A percentile compares a stretch with the other conserved stretches of the same genome.
These are phyloP conservation scores for Dascillus cervinus DNA, from an alignment of 2,888 invertebrate species.

Conservation along the genomic window DNA sequence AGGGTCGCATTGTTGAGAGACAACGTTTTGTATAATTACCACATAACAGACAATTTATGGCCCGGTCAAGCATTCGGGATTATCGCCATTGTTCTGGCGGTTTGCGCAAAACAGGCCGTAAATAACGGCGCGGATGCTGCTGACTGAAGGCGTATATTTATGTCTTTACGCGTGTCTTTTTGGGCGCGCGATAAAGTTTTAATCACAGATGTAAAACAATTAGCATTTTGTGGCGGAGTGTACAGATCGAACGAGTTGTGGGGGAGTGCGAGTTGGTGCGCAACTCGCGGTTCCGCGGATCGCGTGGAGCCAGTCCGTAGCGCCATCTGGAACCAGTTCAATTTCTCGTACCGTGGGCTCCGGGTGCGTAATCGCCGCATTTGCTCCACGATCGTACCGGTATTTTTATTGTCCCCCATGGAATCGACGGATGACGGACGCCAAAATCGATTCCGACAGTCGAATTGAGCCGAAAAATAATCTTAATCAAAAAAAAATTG, in stretches of 20 bases:
- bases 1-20: conserved; percentile 32
- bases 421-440: too few species aligned
- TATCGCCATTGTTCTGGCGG: conserved; percentile 27
- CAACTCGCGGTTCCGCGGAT: conserved; percentile 24
- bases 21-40: conserved; percentile 37
- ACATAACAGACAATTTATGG: conserved; percentile 36
- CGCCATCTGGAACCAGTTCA: conserved; percentile 31
- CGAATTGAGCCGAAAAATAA: too few species aligned
- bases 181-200: conserved; percentile 9
- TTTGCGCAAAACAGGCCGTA: conserved; percentile 25
- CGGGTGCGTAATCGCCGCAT: conserved; percentile 25
- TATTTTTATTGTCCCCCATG: too few species aligned
- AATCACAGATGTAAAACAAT: conserved; percentile 1
- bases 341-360: conserved; percentile 22
- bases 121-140: conserved; percentile 24
- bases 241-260: conserved; percentile 23
- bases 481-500: too few species aligned
- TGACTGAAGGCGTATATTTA: conserved; percentile 27
- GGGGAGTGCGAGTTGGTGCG: conserved; percentile 20
- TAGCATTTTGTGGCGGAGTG: conserved; percentile 22
- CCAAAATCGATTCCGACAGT: too few species aligned
- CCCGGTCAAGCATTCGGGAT: conserved; percentile 29
- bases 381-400: too few species aligned
- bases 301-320: conserved; percentile 27
- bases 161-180: conserved; percentile 19